These are phyloP conservation scores for Anastrepha obliqua DNA, from an alignment of 1,140 invertebrate genomes.

Conservation along the genomic window DNA sequence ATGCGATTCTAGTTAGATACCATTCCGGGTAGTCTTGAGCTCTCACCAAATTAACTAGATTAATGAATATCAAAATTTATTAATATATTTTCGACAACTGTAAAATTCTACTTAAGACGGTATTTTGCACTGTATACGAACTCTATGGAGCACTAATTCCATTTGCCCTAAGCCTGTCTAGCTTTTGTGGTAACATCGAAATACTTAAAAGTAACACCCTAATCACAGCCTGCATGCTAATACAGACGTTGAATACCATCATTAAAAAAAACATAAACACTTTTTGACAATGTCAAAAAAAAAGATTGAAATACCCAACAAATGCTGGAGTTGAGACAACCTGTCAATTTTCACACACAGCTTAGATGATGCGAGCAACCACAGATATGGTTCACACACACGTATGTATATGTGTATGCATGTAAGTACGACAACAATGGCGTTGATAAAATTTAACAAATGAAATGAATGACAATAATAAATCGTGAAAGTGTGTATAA, in stretches of 20 bases:
- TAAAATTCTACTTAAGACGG: neutral
- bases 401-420: neutral
- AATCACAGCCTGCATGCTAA: neutral
- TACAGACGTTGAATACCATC: constrained; percentile 19
- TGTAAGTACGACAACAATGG: neutral
- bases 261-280: constrained; percentile 25
- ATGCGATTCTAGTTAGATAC: neutral
- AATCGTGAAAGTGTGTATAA: neutral
- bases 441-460: constrained; percentile 1
- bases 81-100: neutral
- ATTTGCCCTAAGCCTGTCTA: neutral
- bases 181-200: neutral
- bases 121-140: neutral
- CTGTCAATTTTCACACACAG: constrained; percentile 43
- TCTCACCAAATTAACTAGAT: neutral
- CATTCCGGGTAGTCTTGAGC: neutral
- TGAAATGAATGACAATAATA: neutral
- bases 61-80: neutral
- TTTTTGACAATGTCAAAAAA: constrained; percentile 44
- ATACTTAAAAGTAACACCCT: neutral
- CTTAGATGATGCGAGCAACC: neutral
- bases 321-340: neutral
- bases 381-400: neutral
- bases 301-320: neutral
- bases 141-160: neutral